Percentiles rank a stretch among this genome's conserved stretches.
These are phyloP conservation scores for Himalopsyche japonica DNA, from an alignment of 2,888 invertebrate species.

Conservation along the genomic window DNA sequence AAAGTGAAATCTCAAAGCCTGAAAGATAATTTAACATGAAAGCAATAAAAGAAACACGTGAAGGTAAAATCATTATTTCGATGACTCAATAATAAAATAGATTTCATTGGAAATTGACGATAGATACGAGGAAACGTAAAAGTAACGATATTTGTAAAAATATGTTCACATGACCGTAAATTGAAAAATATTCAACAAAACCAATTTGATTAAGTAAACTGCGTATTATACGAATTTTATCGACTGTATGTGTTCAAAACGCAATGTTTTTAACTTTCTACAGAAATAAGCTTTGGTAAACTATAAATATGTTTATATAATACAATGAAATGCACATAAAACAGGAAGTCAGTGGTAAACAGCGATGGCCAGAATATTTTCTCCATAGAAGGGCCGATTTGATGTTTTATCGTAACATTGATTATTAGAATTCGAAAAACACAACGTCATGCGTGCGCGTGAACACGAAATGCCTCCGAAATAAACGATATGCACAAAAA, in stretches of 20 bases:
- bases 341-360: constrained; percentile 23
- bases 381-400: neutral
- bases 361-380: neutral
- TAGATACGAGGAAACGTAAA: neutral
- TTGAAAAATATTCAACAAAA: neutral
- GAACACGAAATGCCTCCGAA: neutral
- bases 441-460: neutral
- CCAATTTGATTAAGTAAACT: neutral
- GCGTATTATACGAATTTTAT: neutral
- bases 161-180: neutral
- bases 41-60: no score
- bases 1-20: no score
- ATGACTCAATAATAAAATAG: neutral
- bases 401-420: neutral
- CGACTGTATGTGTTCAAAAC: neutral
- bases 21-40: no score
- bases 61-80: no score
- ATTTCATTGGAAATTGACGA: neutral
- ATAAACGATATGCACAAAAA: neutral
- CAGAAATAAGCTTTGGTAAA: neutral
- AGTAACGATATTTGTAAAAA: neutral
- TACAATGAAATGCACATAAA: constrained; percentile 12
- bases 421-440: neutral
- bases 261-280: neutral
- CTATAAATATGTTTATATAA: constrained; percentile 11